Conservation (phyloP, 92 coral and sea anemone species). For the Siderastrea radians region DNA sequence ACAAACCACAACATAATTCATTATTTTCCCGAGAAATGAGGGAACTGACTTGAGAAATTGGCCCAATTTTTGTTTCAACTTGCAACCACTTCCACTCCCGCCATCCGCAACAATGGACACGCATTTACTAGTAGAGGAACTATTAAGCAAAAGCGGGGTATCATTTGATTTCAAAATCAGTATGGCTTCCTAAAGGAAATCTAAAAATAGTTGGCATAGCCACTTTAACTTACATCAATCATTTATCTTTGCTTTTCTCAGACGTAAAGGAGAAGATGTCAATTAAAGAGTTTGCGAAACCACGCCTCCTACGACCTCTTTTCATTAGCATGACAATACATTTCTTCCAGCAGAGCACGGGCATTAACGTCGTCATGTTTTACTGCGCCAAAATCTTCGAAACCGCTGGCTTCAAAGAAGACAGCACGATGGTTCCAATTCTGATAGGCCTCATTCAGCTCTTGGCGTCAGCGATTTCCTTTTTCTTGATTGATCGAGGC, state of each 20-base stretch:
- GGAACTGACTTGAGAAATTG: too few species aligned
- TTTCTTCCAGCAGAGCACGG: conserved; percentile 87
- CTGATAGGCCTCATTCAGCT: conserved; percentile 84
- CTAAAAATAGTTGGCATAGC: too few species aligned
- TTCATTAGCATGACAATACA: conserved; percentile 80
- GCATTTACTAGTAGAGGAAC: too few species aligned
- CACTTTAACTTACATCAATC: not conserved
- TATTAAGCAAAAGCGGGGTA: too few species aligned
- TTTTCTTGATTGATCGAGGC: conserved; percentile 86
- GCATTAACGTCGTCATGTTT: conserved; percentile 92
- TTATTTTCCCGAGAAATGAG: too few species aligned
- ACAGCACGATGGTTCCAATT: conserved; percentile 82
- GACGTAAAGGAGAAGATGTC: conserved; percentile 53
- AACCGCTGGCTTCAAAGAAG: conserved; percentile 79
- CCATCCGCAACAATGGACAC: too few species aligned
- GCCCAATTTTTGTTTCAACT: too few species aligned
- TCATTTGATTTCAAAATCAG: too few species aligned
- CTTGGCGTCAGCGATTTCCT: conserved; percentile 70
- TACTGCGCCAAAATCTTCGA: conserved; percentile 88
- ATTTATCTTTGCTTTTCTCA: conserved; percentile 7
- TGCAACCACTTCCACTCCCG: too few species aligned
- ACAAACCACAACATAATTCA: too few species aligned
- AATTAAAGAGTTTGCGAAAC: conserved; percentile 74
- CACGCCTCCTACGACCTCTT: conserved; percentile 79
- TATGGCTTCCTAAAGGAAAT: too few species aligned